Evolutionary conservation across 2,888 invertebrate genomes (phyloP).

Genomic region (Malthinus flaveolus): DNA sequence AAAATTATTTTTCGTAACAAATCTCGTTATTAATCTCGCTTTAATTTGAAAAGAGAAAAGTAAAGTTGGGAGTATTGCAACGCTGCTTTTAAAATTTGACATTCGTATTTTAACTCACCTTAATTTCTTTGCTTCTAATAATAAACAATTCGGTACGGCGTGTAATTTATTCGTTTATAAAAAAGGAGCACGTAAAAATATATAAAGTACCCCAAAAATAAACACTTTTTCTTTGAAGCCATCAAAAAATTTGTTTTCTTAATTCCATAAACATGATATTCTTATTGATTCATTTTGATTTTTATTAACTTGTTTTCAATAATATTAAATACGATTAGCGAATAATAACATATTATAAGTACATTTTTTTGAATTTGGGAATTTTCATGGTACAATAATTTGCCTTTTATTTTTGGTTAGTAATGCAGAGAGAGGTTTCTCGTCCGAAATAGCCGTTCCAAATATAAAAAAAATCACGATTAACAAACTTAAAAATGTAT

Average conservation of each 20-base stretch:
- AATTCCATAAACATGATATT: not conserved
- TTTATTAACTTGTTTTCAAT: not conserved
- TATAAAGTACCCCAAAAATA: slow-evolving; percentile 1
- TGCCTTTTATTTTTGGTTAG: not conserved
- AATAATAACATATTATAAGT: not conserved
- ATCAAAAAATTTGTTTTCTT: slow-evolving; percentile 1
- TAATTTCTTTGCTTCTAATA: slow-evolving; percentile 16
- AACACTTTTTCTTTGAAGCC: slow-evolving; percentile 1
- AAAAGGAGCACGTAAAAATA: slow-evolving; percentile 3
- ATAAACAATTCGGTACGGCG: slow-evolving; percentile 11
- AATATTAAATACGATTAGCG: slow-evolving; percentile 1
- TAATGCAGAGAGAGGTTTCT: slow-evolving; percentile 3
- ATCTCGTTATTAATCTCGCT: too few species aligned
- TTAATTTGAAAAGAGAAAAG: too few species aligned
- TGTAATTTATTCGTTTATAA: slow-evolving; percentile 15
- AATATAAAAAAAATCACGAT: slow-evolving; percentile 18
- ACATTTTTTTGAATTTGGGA: not conserved
- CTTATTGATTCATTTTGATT: not conserved
- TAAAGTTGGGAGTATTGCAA: too few species aligned
- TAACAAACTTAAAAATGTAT: slow-evolving; percentile 13
- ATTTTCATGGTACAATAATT: not conserved
- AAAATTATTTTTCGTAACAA: too few species aligned
- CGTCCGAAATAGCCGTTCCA: slow-evolving; percentile 14
- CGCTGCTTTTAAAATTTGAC: too few species aligned
- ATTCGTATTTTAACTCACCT: slow-evolving; percentile 3